A percentile compares a stretch with the other conserved stretches of the same genome.
Evolutionary conservation across 2,797 vertebrate species (phyloP).

Genomic region (Pipistrellus nathusii): DNA sequence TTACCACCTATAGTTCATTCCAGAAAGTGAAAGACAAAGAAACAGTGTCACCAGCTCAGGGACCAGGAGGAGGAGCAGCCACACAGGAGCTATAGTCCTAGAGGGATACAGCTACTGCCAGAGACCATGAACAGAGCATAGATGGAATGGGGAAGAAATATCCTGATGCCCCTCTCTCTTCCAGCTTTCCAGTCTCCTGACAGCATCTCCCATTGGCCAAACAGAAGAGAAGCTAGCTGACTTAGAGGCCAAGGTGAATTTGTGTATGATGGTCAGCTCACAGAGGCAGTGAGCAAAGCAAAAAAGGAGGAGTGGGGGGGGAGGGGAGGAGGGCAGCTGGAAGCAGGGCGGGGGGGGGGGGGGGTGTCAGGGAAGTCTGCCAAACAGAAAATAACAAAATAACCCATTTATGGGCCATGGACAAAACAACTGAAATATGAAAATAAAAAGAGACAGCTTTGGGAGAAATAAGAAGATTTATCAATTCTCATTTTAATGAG

Average conservation of each 20-base stretch:
- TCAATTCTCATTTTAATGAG: constrained; percentile 35
- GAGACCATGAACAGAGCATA: neutral
- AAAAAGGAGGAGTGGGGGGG: neutral
- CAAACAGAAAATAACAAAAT: constrained; percentile 55
- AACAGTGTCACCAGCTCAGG: neutral
- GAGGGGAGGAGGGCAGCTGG: too few species aligned
- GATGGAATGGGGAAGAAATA: neutral
- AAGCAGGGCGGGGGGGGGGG: neutral
- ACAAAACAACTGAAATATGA: neutral
- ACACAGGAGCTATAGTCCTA: neutral
- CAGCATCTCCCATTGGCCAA: neutral
- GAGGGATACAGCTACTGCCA: neutral
- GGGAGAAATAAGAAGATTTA: constrained; percentile 33
- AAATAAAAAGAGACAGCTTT: constrained; percentile 17
- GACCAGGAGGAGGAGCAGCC: neutral
- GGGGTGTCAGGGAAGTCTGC: neutral
- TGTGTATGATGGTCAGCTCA: neutral
- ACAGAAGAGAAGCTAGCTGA: neutral
- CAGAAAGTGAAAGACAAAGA: neutral
- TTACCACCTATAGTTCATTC: neutral
- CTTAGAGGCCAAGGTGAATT: neutral
- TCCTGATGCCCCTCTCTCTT: neutral
- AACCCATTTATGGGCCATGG: neutral
- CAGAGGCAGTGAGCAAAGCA: neutral
- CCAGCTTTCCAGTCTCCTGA: neutral